Percentiles rank a stretch among this genome's conserved stretches.
Evolutionary conservation across 2,888 invertebrate genomes (phyloP).

Genomic region (Thera obeliscata): DNA sequence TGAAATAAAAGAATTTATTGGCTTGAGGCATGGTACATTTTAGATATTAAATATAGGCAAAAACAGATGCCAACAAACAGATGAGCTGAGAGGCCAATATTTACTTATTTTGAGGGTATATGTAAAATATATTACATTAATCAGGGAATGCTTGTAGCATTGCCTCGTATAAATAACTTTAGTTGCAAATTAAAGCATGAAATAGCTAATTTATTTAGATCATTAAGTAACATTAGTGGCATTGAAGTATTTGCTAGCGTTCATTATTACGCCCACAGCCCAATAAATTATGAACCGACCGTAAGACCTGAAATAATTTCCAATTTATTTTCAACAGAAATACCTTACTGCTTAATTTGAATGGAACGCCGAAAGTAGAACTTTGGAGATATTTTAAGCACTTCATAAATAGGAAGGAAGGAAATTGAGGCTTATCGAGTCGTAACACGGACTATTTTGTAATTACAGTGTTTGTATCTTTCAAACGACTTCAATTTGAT

Average conservation of each 20-base stretch:
- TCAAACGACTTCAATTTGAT: no score
- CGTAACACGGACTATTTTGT: not conserved
- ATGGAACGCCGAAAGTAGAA: constrained; percentile 20
- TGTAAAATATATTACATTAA: no score
- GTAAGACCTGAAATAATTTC: constrained; percentile 30
- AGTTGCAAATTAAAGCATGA: no score
- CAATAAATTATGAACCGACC: constrained; percentile 30
- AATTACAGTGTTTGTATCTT: not conserved
- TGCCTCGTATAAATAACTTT: no score
- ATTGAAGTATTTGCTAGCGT: constrained; percentile 32
- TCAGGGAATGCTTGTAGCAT: no score
- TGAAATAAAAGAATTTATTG: no score
- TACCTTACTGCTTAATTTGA: constrained; percentile 30
- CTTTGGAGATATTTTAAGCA: constrained; percentile 19
- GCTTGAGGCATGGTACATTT: no score
- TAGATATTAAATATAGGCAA: no score
- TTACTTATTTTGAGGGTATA: no score
- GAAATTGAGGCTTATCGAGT: constrained; percentile 1
- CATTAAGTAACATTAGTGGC: constrained; percentile 16
- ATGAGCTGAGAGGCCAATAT: no score
- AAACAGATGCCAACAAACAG: no score
- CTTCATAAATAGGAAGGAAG: not conserved
- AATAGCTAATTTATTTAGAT: constrained; percentile 5
- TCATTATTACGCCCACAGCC: constrained; percentile 34
- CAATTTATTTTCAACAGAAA: constrained; percentile 33